Conservation (phyloP, 2,113 vertebrate species). For the Nipponia nippon region DNA sequence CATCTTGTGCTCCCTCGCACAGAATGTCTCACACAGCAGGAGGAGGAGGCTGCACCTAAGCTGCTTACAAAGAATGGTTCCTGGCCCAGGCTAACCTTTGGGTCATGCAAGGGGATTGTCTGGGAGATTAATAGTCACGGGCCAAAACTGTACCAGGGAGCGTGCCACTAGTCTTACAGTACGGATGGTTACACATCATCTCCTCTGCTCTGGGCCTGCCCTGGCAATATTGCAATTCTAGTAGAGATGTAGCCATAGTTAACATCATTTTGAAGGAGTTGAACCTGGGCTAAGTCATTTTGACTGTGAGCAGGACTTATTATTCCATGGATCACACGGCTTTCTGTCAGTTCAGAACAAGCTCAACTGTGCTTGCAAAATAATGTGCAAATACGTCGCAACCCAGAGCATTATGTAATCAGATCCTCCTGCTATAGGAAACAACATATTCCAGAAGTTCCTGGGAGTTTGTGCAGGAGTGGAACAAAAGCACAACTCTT, state of each 20-base stretch:
- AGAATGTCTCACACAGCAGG: not conserved
- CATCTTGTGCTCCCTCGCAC: not conserved
- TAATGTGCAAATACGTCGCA: not conserved
- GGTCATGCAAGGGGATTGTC: not conserved
- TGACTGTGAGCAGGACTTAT: not conserved
- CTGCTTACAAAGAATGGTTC: not conserved
- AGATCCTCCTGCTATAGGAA: not conserved
- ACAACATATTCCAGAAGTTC: not conserved
- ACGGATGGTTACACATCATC: not conserved
- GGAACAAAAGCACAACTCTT: not conserved
- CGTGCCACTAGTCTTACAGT: not conserved
- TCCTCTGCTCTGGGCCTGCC: not conserved
- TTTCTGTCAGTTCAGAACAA: not conserved
- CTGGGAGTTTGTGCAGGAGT: not conserved
- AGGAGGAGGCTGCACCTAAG: not conserved
- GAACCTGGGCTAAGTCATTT: not conserved
- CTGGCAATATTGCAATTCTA: accelerated
- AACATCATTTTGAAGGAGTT: not conserved
- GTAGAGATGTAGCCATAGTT: not conserved
- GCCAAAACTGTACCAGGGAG: not conserved
- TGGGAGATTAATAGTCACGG: not conserved
- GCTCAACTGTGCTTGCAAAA: not conserved
- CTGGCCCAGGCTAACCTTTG: not conserved
- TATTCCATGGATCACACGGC: not conserved
- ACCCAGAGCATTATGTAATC: not conserved